Base-by-base conservation (phyloP, 2,888 invertebrate species). In the Amblyteles armatorius region DNA sequence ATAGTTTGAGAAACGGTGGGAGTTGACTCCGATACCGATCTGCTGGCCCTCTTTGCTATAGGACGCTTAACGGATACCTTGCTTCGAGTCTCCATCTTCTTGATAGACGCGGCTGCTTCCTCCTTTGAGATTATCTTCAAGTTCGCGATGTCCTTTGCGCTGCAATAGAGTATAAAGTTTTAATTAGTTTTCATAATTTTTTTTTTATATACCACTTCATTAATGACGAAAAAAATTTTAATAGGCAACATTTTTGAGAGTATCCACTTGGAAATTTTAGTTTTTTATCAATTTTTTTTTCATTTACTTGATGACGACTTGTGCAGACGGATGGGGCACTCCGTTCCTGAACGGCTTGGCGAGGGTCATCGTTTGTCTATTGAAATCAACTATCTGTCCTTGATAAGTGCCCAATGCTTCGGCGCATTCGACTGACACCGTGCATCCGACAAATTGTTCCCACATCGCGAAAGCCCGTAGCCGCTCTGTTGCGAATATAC, bases 261-360 rank as follows among this genome's bases (percentile, higher is more conserved):
- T 11, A 11, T 40, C 2, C 11, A 40, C 11, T 9, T 40, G 40
- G 11, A 40, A 1, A 44, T 44, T 44, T 2, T 13, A 19, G 19
- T 13, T 29, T 26, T 44, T 26, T 26, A 26, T 26, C 3, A 3
- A 26, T 26, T 26, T 26, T 63, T 63, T 52, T 73, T 9, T 3
- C 19, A 90, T 92, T 93, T 94, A 96, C 96, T 95, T 95, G 83
- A 97, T 94, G 69, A 95, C 95, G 67, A 97, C 95, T 90, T 95
- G 95, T 33, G 95, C 94, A 73, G 95, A 94, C 86, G 95, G 95
- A 91, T 95, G 90, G 44, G 96, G 96, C 50, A 96, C 94, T 19
- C 98, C 98, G 94, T 98, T 98, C 87, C 97, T 96, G 93, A 97
- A 98, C 16, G 97, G 97, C 92, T 97, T 96, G 11, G 95, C 95